Conservation (phyloP, 2,113 vertebrate genomes). For the Uropsilus gracilis region DNA sequence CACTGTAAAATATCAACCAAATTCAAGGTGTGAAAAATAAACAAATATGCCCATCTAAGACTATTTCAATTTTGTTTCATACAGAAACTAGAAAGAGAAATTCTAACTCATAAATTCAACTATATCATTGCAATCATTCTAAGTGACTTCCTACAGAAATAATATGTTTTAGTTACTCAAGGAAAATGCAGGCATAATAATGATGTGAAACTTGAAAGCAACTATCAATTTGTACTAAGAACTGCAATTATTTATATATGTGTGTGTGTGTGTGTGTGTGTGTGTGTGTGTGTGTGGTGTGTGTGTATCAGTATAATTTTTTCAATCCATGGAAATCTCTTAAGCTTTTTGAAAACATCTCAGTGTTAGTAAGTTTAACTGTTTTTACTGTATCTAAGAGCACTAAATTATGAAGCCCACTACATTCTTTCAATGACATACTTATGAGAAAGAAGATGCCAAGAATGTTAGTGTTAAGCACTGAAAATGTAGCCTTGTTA, state of each 20-base stretch:
- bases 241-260: too few species aligned
- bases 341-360: neutral
- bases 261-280: too few species aligned
- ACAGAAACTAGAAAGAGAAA: conserved; percentile 16
- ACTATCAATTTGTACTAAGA: neutral
- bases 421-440: rapidly evolving
- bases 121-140: neutral
- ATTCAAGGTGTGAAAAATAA: neutral
- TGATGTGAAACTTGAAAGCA: neutral
- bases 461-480: neutral
- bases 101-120: neutral
- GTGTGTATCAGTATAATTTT: too few species aligned
- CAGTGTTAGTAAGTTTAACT: neutral
- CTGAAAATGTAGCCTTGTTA: neutral
- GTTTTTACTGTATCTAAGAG: neutral
- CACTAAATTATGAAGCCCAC: neutral
- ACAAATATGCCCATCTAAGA: neutral
- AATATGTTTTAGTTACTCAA: neutral
- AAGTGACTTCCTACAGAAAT: neutral
- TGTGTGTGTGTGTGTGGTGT: too few species aligned
- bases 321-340: neutral
- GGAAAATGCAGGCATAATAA: neutral
- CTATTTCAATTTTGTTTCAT: neutral
- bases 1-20: neutral
- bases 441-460: neutral